Conservation (phyloP, 2,113 vertebrate genomes). For the Cheilinus undulatus region DNA sequence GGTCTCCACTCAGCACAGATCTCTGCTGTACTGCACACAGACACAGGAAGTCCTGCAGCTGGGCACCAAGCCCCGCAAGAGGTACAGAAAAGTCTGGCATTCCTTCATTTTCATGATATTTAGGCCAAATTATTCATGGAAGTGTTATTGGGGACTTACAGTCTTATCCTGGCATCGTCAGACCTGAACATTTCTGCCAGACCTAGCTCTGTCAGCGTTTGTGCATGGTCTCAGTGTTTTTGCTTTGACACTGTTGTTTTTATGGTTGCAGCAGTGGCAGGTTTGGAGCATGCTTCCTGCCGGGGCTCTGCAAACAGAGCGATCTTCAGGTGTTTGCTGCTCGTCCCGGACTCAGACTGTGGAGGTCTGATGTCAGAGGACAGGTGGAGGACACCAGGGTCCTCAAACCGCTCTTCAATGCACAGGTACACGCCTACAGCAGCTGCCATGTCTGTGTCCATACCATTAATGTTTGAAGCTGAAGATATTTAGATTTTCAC, state of each 20-base stretch:
- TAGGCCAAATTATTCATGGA: too few species aligned
- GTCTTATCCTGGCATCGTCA: too few species aligned
- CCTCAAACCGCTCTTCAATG: conserved; percentile 89
- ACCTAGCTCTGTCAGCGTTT: background rate
- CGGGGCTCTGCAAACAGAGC: conserved; percentile 94
- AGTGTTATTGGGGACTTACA: too few species aligned
- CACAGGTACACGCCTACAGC: conserved; percentile 67
- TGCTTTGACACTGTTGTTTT: background rate
- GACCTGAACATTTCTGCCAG: too few species aligned
- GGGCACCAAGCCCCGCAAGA: conserved; percentile 92
- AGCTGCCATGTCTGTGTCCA: background rate
- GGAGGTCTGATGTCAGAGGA: conserved; percentile 91
- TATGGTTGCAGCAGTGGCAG: conserved; percentile 86
- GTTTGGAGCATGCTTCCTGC: conserved; percentile 96
- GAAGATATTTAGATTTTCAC: too few species aligned
- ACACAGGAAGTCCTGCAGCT: conserved; percentile 89
- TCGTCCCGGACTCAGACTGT: conserved; percentile 94
- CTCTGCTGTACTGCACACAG: conserved; percentile 92
- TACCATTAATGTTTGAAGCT: too few species aligned
- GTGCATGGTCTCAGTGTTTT: background rate
- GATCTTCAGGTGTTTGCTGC: conserved; percentile 92
- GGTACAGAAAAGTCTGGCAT: conserved; percentile 79
- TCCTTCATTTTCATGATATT: too few species aligned
- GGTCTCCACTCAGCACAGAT: conserved; percentile 90
- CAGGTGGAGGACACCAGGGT: conserved; percentile 92